These are phyloP conservation scores for Platygyra sinensis DNA, from an alignment of 64 coral and sea anemone genomes.

Conservation along the genomic window DNA sequence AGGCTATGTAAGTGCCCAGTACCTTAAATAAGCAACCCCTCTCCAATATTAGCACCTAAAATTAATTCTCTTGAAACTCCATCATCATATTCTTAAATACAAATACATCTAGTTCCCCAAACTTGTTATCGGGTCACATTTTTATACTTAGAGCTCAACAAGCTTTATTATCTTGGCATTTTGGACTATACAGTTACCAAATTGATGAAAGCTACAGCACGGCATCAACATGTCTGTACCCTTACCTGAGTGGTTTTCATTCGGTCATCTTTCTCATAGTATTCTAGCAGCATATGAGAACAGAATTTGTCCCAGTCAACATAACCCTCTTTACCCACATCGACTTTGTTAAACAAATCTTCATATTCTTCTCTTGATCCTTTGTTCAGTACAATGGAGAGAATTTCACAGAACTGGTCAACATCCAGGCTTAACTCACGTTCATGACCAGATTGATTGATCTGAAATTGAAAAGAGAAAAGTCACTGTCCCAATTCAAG, in stretches of 20 bases:
- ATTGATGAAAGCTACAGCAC: not conserved
- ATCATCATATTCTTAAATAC: too few relatives aligned
- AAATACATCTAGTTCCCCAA: too few relatives aligned
- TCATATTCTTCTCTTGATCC: conserved; percentile 85
- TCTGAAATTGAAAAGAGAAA: conserved; percentile 23
- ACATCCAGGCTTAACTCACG: conserved; percentile 85
- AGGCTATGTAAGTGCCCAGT: too few relatives aligned
- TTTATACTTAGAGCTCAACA: too few relatives aligned
- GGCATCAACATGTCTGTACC: not conserved
- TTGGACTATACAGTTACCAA: not conserved
- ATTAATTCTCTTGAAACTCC: too few relatives aligned
- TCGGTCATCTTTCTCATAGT: conserved; percentile 99
- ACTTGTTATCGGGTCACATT: too few relatives aligned
- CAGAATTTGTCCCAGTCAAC: conserved; percentile 99
- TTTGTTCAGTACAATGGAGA: conserved; percentile 92
- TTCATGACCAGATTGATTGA: conserved; percentile 86
- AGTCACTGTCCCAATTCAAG: too few relatives aligned
- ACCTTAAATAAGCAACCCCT: too few relatives aligned
- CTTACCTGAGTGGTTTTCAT: conserved; percentile 98
- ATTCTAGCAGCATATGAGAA: conserved; percentile 95
- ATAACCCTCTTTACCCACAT: conserved; percentile 94
- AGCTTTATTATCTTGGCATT: too few relatives aligned
- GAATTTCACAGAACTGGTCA: conserved; percentile 97
- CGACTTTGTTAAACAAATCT: conserved; percentile 92
- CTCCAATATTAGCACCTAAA: too few relatives aligned